A percentile compares a stretch with the other conserved stretches of the same genome.
phyloP scores from a whole-genome alignment of 2,888 invertebrate species.

The Synanthedon vespiformis region DNA sequence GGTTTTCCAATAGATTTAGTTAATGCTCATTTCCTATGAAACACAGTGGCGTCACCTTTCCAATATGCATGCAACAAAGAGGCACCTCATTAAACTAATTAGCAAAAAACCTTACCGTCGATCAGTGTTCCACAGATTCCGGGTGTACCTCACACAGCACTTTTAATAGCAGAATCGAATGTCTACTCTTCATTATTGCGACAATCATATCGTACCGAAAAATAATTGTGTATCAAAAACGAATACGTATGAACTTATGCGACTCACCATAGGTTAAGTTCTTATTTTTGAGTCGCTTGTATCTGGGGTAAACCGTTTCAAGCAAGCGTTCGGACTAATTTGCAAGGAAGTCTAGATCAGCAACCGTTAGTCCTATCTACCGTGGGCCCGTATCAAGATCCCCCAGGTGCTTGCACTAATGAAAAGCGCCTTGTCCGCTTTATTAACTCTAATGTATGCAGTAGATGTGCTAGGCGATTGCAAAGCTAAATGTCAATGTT shows the following conservation, averaged over 20 bases:
- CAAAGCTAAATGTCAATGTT: slow-evolving; percentile 8
- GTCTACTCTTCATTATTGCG: no score
- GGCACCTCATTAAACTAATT: slow-evolving; percentile 63
- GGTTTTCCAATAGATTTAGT: no score
- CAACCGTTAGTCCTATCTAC: neutral
- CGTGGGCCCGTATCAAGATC: slow-evolving; percentile 44
- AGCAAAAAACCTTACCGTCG: slow-evolving; percentile 47
- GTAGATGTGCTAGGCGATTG: slow-evolving; percentile 20
- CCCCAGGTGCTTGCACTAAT: slow-evolving; percentile 43
- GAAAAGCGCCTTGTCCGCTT: slow-evolving; percentile 60
- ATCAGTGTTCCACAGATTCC: slow-evolving; percentile 34
- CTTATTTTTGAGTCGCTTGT: no score
- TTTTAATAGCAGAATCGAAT: no score
- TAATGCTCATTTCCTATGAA: neutral
- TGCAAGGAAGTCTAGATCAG: no score
- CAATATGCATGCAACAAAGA: slow-evolving; percentile 9
- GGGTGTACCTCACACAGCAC: slow-evolving; percentile 15
- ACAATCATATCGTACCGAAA: no score
- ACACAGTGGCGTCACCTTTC: neutral
- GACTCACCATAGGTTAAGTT: no score
- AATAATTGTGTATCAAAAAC: no score
- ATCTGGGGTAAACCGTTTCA: no score
- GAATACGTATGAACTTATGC: no score
- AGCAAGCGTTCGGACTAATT: no score
- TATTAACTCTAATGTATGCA: slow-evolving; percentile 68